Base-by-base conservation (phyloP, 1,140 invertebrate species). In the Gryon sp. region DNA sequence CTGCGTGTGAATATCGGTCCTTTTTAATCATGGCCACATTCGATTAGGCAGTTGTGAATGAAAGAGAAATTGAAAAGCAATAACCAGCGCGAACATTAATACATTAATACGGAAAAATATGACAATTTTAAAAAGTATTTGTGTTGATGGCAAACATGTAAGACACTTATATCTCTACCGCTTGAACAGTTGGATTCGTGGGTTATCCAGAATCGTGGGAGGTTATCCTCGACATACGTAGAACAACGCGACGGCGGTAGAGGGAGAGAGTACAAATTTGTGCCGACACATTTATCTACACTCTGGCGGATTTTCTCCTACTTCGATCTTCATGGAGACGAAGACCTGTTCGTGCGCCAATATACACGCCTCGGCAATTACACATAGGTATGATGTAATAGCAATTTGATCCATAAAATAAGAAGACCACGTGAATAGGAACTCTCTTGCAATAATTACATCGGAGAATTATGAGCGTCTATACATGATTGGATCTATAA, bases 401-500 rank as follows among this genome's bases (percentile, higher is more conserved):
- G 82, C 82, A 83, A 83, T 84, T 86, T 84, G 84, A 86, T 86
- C 82, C 85, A 85, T 83, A 84, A 85, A 86, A 85, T 81, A 86
- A 86, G 80, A 86, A 73, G 59, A 84, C 80, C 72, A 66, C 52
- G 30, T 59, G 53, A 73, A 78, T 76, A 78, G 70, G 77, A 80
- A 83, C 74, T 77, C 57, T 30, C n/a, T n/a, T n/a, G 81, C 81
- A 83, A 86, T 86, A 86, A 86, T 86, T 86, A 84, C 82, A 82
- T 76, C 69, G 73, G 80, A 84, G 83, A 86, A 85, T 85, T 86
- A 86, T 86, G 83, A 86, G 76, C 68, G 80, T 74, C 80, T 78
- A 72, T 85, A 77, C 77, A 82, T 84, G 84, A 86, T 86, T 86
- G 82, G 85, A 86, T 86, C 85, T 86, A 81, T 80, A 84, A 82